Evolutionary conservation across 2,888 invertebrate genomes (phyloP).

Genomic region (Busseola fusca): DNA sequence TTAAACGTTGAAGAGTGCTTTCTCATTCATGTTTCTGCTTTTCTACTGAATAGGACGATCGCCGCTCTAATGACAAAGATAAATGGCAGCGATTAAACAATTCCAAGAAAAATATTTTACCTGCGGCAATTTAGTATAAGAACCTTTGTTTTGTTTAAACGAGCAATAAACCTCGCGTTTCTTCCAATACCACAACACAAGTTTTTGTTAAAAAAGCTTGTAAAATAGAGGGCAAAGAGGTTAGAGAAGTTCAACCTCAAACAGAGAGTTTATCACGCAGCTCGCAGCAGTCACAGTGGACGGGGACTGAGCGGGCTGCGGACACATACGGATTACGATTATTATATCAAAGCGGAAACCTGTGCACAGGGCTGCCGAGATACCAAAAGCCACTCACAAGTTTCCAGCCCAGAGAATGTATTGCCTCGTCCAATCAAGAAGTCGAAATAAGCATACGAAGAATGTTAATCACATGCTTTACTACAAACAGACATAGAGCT

Average conservation of each 20-base stretch:
- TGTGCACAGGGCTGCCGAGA: neutral
- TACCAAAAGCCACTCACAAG: neutral
- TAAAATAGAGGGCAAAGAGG: conserved; percentile 45
- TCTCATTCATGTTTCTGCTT: conserved; percentile 18
- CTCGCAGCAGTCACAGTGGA: neutral
- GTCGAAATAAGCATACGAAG: neutral
- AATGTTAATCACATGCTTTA: conserved; percentile 6
- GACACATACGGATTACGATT: conserved; percentile 5
- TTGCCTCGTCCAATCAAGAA: neutral
- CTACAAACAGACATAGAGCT: neutral
- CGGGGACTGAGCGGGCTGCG: conserved; percentile 5
- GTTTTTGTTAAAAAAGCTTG: conserved; percentile 21
- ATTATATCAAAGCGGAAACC: conserved; percentile 12
- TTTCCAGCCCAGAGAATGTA: neutral
- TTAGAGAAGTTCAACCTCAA: conserved; percentile 37
- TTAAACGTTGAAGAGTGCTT: conserved; percentile 23
- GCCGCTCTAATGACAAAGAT: conserved; percentile 35
- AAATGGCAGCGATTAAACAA: conserved; percentile 45
- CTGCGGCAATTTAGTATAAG: conserved; percentile 23
- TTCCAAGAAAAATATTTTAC: conserved; percentile 39
- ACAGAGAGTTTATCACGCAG: conserved; percentile 10
- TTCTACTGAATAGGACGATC: conserved; percentile 26
- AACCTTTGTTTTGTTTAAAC: conserved; percentile 49
- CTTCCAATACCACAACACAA: conserved; percentile 49
- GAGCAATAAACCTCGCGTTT: conserved; percentile 33